Conservation (phyloP, 2,113 vertebrate genomes). For the Nesoenas mayeri region DNA sequence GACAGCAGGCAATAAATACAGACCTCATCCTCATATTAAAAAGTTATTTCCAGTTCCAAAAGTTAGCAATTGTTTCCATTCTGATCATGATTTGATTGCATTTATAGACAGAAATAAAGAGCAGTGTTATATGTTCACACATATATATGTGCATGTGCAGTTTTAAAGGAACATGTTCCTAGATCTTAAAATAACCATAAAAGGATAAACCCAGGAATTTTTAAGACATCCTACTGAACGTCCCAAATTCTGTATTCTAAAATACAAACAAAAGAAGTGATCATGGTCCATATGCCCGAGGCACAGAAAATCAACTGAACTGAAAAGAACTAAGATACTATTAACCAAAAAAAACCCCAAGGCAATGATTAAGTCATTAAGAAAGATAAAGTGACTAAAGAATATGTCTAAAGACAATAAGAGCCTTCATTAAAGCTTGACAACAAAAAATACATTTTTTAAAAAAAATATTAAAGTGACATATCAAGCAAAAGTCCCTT, state of each 20-base stretch:
- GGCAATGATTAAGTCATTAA: neutral
- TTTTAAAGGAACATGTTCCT: neutral
- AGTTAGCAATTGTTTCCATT: neutral
- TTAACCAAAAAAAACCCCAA: neutral
- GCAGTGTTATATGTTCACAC: neutral
- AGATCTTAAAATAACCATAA: neutral
- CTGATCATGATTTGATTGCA: neutral
- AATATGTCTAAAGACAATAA: neutral
- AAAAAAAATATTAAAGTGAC: neutral
- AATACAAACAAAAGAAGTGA: neutral
- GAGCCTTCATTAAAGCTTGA: neutral
- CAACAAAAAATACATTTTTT: neutral
- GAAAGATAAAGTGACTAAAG: neutral
- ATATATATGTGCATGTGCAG: neutral
- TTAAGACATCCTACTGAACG: neutral
- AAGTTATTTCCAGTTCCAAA: neutral
- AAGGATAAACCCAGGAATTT: neutral
- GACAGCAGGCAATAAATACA: neutral
- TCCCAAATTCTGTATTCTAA: neutral
- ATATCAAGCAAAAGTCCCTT: neutral
- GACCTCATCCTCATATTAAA: neutral
- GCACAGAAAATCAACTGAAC: neutral
- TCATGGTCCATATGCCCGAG: neutral
- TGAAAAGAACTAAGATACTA: neutral
- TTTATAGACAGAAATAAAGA: neutral